These are phyloP conservation scores for Congeria kusceri DNA, from an alignment of 2,888 invertebrate genomes.

Conservation along the genomic window DNA sequence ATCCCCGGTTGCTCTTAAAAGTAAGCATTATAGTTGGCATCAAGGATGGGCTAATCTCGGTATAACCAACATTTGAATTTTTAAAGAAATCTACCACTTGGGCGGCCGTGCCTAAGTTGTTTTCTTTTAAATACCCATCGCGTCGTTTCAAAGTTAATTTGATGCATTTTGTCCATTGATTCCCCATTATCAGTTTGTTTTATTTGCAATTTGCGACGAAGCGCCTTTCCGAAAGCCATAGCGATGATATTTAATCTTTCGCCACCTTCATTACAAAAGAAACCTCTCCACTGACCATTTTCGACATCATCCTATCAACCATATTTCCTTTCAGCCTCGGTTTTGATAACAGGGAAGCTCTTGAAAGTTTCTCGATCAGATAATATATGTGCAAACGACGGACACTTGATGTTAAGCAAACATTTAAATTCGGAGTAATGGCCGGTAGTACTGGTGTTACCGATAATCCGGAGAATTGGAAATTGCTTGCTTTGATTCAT, in stretches of 20 bases:
- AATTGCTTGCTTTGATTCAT: no score
- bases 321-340: slow-evolving; percentile 9
- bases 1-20: no score
- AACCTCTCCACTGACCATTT: not conserved
- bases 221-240: not conserved
- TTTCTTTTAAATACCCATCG: no score
- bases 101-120: no score
- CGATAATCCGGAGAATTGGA: no score
- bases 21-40: no score
- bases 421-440: no score
- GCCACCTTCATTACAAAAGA: not conserved
- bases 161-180: slow-evolving; percentile 61
- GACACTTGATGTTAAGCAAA: no score
- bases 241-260: not conserved
- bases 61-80: no score
- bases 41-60: no score
- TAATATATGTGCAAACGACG: slow-evolving; percentile 1
- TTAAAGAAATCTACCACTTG: not conserved
- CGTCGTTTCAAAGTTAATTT: slow-evolving; percentile 37
- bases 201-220: slow-evolving; percentile 22
- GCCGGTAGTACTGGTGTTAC: no score
- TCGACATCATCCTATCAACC: no score
- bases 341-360: not conserved
- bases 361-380: slow-evolving; percentile 14
- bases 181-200: slow-evolving; percentile 57